Percentiles rank a stretch among this genome's conserved stretches.
Conservation (phyloP, 2,797 vertebrate genomes). For the Pteropus rufus region DNA sequence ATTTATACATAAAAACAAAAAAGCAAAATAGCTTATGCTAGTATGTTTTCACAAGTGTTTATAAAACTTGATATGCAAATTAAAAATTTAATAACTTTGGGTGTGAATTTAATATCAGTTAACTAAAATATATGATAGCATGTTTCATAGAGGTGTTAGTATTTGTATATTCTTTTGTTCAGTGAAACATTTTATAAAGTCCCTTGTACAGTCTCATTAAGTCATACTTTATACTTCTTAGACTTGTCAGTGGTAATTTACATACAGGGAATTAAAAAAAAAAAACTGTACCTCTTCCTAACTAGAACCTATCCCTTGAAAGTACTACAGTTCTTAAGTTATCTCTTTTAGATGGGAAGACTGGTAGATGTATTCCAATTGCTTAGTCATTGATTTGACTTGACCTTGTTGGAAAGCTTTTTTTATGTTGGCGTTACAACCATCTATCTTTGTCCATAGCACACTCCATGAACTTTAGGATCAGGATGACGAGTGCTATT, state of each 20-base stretch:
- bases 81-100: neutral
- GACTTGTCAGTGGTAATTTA: neutral
- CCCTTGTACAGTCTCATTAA: neutral
- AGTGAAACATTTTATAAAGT: neutral
- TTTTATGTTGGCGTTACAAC: neutral
- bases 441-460: neutral
- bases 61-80: neutral
- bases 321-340: neutral
- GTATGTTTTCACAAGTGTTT: neutral
- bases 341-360: neutral
- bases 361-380: neutral
- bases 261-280: neutral
- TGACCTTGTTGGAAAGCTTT: neutral
- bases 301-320: neutral
- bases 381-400: neutral
- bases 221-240: neutral
- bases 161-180: neutral
- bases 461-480: neutral
- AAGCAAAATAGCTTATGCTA: neutral
- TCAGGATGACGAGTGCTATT: neutral
- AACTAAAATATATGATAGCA: neutral
- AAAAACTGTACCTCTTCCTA: neutral
- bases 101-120: neutral
- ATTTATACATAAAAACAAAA: neutral
- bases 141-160: neutral